phyloP scores from a whole-genome alignment of 2,797 vertebrate species.

The Garrulus glandarius region DNA sequence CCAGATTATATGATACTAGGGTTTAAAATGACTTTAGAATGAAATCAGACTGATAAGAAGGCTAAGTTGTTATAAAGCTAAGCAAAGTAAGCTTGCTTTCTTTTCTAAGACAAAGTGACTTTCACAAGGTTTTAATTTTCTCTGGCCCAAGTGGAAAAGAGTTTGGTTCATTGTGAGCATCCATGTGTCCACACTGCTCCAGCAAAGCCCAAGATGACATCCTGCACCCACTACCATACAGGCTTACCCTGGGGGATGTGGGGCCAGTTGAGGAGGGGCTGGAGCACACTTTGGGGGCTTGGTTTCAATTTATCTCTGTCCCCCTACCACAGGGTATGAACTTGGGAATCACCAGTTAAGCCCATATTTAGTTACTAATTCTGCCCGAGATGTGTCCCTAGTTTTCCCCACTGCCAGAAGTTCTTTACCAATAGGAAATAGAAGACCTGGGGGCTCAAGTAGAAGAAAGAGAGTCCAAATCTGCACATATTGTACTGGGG shows the following conservation, averaged over 20 bases:
- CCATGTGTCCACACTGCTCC: rapidly evolving
- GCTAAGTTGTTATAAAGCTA: conserved; percentile 5
- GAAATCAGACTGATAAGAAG: conserved; percentile 15
- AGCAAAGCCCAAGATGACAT: rapidly evolving
- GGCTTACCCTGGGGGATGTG: rapidly evolving
- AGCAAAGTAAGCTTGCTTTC: not conserved
- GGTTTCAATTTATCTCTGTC: not conserved
- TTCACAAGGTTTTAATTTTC: conserved; percentile 23
- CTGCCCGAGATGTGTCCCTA: not conserved
- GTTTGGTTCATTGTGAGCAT: not conserved
- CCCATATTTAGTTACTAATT: not conserved
- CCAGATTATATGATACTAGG: conserved; percentile 7
- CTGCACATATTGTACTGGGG: not conserved
- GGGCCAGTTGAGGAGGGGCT: not conserved
- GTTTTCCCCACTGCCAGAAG: not conserved
- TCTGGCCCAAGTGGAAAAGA: not conserved
- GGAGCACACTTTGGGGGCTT: not conserved
- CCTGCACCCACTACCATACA: rapidly evolving
- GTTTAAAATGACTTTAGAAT: conserved; percentile 21
- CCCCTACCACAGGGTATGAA: not conserved
- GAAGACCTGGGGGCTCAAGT: not conserved
- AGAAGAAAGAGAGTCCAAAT: not conserved
- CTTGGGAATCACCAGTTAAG: not conserved
- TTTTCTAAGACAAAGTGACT: not conserved
- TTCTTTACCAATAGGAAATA: not conserved